Evolutionary conservation across 2,797 vertebrate genomes (phyloP).

Genomic region (Decapterus maruadsi): DNA sequence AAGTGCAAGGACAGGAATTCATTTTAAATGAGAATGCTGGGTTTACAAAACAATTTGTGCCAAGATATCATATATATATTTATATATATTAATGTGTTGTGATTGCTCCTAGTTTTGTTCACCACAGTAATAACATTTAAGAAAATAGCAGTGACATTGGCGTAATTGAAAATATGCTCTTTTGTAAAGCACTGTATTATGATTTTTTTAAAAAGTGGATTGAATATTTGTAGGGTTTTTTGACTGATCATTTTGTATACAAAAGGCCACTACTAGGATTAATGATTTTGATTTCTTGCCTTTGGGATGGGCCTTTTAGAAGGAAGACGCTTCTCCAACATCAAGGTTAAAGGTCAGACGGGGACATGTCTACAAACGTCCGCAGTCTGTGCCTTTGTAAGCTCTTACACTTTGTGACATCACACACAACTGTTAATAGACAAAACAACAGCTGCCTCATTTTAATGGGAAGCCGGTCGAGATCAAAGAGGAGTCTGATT

Average conservation of each 20-base stretch:
- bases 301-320: background rate
- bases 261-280: background rate
- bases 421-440: conserved; percentile 6
- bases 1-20: conserved; percentile 42
- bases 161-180: background rate
- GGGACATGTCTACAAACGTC: background rate
- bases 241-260: background rate
- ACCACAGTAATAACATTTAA: background rate
- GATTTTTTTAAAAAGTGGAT: background rate
- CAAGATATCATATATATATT: conserved; percentile 9
- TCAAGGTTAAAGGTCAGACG: conserved; percentile 16
- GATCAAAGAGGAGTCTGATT: conserved; percentile 10
- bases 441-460: conserved; percentile 29
- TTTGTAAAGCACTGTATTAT: background rate
- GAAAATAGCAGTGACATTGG: background rate
- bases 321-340: background rate
- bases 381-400: background rate
- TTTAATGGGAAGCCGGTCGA: background rate
- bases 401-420: conserved; percentile 4
- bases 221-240: background rate
- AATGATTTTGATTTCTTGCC: background rate
- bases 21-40: conserved; percentile 20
- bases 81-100: background rate
- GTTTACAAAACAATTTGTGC: conserved; percentile 16
- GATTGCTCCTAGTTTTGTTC: background rate